Base-by-base conservation (phyloP, 2,797 vertebrate genomes). In the Gymnoscopelus microlampas region DNA sequence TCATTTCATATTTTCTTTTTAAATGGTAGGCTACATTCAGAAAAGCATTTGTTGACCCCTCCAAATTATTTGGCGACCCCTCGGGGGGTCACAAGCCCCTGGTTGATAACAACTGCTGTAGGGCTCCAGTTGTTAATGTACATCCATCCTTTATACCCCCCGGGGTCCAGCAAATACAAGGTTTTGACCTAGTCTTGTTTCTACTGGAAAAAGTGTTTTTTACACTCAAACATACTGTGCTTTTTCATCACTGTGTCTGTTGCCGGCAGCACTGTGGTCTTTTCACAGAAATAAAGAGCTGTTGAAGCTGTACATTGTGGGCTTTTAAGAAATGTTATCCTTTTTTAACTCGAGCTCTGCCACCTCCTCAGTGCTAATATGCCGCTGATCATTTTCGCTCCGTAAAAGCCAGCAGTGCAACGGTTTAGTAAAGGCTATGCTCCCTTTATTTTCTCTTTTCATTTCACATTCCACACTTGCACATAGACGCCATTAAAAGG, bases 251-350 rank as follows among this genome's bases (percentile, higher is more conserved):
- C 70, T 60, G 0, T 63, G 70, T 74, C 57, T 13, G 76, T 83
- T 55, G 14, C 71, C 54, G 56, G 65, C 54, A 77, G 63, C 78
- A 71, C 48, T 60, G 56, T 73, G 44, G 48, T 74, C 57, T 67
- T 70, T 70, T 65, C 29, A 59, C 23, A 62, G 79, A 68, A 71
- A 26, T 32, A 32, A 47, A 53, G 60, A 39, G 44, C 4, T 32
- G 55, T 51, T 51, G 24, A 67, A 66, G 60, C 9, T 6, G 49
- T 69, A 80, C 81, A 79, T 76, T 76, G 70, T 58, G 35, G 83
- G 87, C 87, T 89, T 89, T 87, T 84, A 86, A 91, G 77, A 82
- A 89, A 88, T 91, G 73, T 81, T 66, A 60, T 66, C 24, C 60
- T 35, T 15, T 64, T 35, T 84, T 80, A 53, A 24, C 26, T 44